Evolutionary conservation across 2,113 vertebrate species (phyloP).

Genomic region (Phrynosoma platyrhinos): DNA sequence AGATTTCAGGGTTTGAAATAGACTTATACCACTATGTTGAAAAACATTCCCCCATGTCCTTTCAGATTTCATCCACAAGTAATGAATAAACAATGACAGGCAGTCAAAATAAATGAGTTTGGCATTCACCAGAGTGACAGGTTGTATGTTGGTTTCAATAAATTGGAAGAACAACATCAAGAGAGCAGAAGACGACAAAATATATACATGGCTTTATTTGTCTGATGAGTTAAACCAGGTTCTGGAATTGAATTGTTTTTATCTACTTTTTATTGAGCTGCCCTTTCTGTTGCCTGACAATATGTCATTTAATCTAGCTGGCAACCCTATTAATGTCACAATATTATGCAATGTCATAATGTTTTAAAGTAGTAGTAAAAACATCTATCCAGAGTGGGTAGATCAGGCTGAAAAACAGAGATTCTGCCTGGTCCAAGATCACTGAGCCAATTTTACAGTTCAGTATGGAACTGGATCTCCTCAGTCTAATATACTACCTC

Average conservation of each 20-base stretch:
- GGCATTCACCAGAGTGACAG: constrained; percentile 1
- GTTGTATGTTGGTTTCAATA: not conserved
- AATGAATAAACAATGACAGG: not conserved
- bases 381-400: not conserved
- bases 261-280: not conserved
- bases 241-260: not conserved
- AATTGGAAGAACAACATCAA: not conserved
- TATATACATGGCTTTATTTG: constrained; percentile 3
- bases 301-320: not conserved
- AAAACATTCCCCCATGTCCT: not conserved
- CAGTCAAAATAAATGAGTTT: constrained; percentile 1
- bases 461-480: too few relatives aligned
- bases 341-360: not conserved
- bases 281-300: not conserved
- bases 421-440: too few relatives aligned
- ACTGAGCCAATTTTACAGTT: too few relatives aligned
- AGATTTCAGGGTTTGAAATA: too few relatives aligned
- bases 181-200: not conserved
- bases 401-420: too few relatives aligned
- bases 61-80: not conserved
- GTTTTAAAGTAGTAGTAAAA: not conserved
- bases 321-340: not conserved
- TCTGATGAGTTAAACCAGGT: not conserved
- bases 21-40: not conserved
- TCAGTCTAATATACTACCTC: too few relatives aligned